phyloP scores from a whole-genome alignment of 1,140 invertebrate species.

The Scaptomyza graminum region DNA sequence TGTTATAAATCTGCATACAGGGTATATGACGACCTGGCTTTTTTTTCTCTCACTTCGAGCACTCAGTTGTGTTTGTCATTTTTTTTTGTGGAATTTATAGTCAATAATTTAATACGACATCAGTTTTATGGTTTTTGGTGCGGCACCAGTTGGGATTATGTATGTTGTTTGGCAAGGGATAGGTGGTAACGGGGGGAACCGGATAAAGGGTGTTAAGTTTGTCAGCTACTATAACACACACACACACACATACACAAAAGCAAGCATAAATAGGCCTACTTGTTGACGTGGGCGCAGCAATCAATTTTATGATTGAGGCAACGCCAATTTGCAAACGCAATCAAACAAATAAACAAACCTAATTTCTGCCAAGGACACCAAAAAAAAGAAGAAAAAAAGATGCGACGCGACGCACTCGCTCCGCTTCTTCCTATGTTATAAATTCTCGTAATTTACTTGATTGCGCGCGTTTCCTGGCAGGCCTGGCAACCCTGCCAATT shows the following conservation, averaged over 20 bases:
- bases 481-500: constrained; percentile 43
- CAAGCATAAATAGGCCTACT: constrained; percentile 13
- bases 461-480: constrained; percentile 31
- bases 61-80: constrained; percentile 3
- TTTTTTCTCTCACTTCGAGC: neutral
- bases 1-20: neutral
- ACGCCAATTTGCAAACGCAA: constrained; percentile 61
- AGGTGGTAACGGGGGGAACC: neutral
- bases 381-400: too few relatives aligned
- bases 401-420: constrained; percentile 6
- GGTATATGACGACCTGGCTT: neutral
- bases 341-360: constrained; percentile 65
- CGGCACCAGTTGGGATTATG: constrained; percentile 37
- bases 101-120: constrained; percentile 73
- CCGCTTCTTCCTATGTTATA: constrained; percentile 43
- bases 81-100: constrained; percentile 61
- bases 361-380: constrained; percentile 5
- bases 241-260: neutral
- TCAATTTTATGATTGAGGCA: constrained; percentile 64
- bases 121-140: constrained; percentile 64
- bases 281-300: constrained; percentile 31
- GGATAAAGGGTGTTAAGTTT: constrained; percentile 4
- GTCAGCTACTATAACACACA: neutral
- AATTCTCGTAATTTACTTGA: constrained; percentile 71
- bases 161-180: neutral